phyloP scores from a whole-genome alignment of 2,113 vertebrate species.

The Pao palembangensis region DNA sequence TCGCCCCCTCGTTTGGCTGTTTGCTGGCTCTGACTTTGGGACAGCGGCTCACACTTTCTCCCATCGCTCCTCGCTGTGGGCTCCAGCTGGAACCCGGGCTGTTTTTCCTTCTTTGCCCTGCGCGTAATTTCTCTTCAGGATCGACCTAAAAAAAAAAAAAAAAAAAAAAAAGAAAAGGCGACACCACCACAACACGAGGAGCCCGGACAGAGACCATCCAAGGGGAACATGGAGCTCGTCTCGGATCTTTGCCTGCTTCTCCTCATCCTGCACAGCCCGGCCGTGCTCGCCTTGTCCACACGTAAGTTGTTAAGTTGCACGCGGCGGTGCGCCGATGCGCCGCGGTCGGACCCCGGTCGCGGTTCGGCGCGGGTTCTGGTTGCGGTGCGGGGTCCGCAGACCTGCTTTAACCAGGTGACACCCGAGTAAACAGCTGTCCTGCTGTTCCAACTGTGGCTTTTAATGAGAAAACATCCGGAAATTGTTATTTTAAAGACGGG shows the following conservation, averaged over 20 bases:
- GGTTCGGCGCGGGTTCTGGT: neutral
- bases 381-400: neutral
- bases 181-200: constrained; percentile 44
- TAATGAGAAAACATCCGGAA: neutral
- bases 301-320: constrained; percentile 78
- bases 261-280: constrained; percentile 66
- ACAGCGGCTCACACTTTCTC: constrained; percentile 26
- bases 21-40: constrained; percentile 9
- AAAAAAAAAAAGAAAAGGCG: constrained; percentile 15
- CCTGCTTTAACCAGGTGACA: constrained; percentile 23
- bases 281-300: constrained; percentile 71
- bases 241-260: constrained; percentile 60
- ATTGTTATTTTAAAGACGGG: neutral
- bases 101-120: constrained; percentile 17
- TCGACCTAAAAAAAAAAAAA: constrained; percentile 8
- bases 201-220: neutral
- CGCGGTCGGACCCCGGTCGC: constrained; percentile 3
- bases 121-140: constrained; percentile 54
- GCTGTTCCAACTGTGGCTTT: neutral
- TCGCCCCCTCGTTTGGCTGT: constrained; percentile 12
- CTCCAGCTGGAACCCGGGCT: constrained; percentile 38
- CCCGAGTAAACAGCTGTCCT: neutral
- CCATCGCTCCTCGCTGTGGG: constrained; percentile 31
- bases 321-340: constrained; percentile 50
- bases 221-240: constrained; percentile 51